phyloP scores from a whole-genome alignment of 2,888 invertebrate genomes.

The Sminthurinus aureus region DNA sequence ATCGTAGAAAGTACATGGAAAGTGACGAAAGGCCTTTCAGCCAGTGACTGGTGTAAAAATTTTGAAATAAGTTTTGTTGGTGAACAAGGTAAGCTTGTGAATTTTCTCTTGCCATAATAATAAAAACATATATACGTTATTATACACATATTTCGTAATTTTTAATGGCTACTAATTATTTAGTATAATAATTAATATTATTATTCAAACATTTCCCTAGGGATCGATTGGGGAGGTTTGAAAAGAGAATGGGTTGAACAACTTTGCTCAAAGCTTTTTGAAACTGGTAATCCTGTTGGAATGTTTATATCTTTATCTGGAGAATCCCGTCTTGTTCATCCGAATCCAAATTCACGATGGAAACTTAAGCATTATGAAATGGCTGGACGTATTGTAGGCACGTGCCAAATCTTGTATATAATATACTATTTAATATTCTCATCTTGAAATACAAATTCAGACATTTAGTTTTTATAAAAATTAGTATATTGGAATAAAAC shows the following conservation, averaged over 20 bases:
- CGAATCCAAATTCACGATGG: constrained; percentile 75
- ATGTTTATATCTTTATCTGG: constrained; percentile 87
- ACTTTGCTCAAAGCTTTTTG: constrained; percentile 86
- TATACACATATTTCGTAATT: too few species aligned
- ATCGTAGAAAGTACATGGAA: constrained; percentile 83
- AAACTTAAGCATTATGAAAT: constrained; percentile 89
- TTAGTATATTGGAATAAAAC: too few species aligned
- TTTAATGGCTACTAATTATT: not conserved
- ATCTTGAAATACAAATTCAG: too few species aligned
- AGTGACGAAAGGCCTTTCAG: constrained; percentile 82
- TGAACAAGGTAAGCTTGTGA: constrained; percentile 84
- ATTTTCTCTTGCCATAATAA: too few species aligned
- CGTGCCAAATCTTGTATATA: too few species aligned
- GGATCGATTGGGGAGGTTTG: constrained; percentile 93
- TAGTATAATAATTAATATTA: not conserved
- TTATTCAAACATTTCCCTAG: constrained; percentile 64
- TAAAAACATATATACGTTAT: too few species aligned
- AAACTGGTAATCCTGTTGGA: constrained; percentile 73
- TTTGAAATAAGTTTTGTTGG: constrained; percentile 92
- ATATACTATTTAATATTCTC: too few species aligned
- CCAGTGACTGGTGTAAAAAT: constrained; percentile 94
- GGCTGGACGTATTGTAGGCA: constrained; percentile 84
- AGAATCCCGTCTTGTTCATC: constrained; percentile 86
- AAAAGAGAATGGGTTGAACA: constrained; percentile 94
- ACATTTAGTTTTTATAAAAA: too few species aligned